These are phyloP conservation scores for Smittia sp. DNA, from an alignment of 2,888 invertebrate species.

Conservation along the genomic window DNA sequence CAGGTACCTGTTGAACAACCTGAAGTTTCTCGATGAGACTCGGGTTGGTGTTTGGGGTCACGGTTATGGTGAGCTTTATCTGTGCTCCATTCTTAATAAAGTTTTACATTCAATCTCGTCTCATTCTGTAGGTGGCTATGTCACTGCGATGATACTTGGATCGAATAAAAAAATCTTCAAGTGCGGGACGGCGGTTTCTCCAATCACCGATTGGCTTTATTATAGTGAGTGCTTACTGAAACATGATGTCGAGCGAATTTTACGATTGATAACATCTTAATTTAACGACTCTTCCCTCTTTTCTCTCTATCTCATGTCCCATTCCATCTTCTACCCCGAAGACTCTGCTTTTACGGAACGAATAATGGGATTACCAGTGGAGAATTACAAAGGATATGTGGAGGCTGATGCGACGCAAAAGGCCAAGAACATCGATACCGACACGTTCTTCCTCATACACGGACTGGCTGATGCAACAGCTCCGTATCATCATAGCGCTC, in stretches of 20 bases:
- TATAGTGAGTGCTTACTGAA: slow-evolving; percentile 69
- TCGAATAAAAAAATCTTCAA: slow-evolving; percentile 84
- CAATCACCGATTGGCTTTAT: slow-evolving; percentile 92
- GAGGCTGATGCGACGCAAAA: slow-evolving; percentile 88
- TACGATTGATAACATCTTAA: slow-evolving; percentile 32
- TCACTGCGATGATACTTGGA: slow-evolving; percentile 87
- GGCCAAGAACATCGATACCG: slow-evolving; percentile 82
- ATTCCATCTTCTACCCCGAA: slow-evolving; percentile 49
- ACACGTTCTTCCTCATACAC: slow-evolving; percentile 86
- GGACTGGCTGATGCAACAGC: slow-evolving; percentile 90
- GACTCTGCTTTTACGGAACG: slow-evolving; percentile 96
- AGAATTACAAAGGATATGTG: slow-evolving; percentile 87
- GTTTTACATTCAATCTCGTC: no score
- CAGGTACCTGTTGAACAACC: slow-evolving; percentile 74
- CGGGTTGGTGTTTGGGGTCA: slow-evolving; percentile 94
- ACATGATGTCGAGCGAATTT: slow-evolving; percentile 36
- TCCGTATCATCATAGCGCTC: slow-evolving; percentile 89
- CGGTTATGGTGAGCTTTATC: slow-evolving; percentile 67
- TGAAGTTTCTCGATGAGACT: slow-evolving; percentile 80
- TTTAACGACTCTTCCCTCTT: neutral
- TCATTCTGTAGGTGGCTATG: slow-evolving; percentile 63
- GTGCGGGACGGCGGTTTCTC: slow-evolving; percentile 91
- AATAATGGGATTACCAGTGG: slow-evolving; percentile 81
- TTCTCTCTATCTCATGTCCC: neutral
- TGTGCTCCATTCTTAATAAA: no score